These are phyloP conservation scores for Phyto melanocephala DNA, from an alignment of 2,888 invertebrate species.

Conservation along the genomic window DNA sequence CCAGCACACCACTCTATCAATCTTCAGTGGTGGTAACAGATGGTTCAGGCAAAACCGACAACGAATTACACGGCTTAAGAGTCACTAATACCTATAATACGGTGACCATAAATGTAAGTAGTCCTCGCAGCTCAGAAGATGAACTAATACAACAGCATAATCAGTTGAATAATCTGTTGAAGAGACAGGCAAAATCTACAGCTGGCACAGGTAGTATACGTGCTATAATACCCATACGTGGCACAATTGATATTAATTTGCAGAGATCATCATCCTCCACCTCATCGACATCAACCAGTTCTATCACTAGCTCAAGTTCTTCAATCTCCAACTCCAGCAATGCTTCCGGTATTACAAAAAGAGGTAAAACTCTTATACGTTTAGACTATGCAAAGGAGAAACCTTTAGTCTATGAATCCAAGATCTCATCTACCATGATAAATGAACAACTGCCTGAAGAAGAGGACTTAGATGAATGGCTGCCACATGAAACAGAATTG, in stretches of 20 bases:
- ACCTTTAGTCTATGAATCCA: conserved; percentile 9
- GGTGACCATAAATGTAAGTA: conserved; percentile 81
- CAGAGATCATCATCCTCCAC: conserved; percentile 76
- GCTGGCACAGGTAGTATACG: conserved; percentile 66
- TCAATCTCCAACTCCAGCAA: conserved; percentile 68
- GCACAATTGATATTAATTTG: conserved; percentile 69
- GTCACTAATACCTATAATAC: conserved; percentile 81
- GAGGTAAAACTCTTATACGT: conserved; percentile 76
- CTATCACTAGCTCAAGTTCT: conserved; percentile 67
- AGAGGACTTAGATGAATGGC: conserved; percentile 62
- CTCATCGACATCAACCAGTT: conserved; percentile 73
- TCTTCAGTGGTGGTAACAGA: conserved; percentile 87
- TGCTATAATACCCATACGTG: conserved; percentile 79
- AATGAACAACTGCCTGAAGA: conserved; percentile 40
- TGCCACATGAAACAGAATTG: conserved; percentile 79
- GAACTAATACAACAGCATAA: conserved; percentile 76
- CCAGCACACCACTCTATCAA: conserved; percentile 83
- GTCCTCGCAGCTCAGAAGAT: conserved; percentile 71
- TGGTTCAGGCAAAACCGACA: conserved; percentile 69
- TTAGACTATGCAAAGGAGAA: conserved; percentile 75
- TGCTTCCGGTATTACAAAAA: conserved; percentile 65
- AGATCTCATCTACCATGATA: conserved; percentile 37
- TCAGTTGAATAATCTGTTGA: conserved; percentile 75
- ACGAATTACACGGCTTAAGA: conserved; percentile 72
- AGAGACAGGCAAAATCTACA: conserved; percentile 67